These are phyloP conservation scores for Drosophila orosa DNA, from an alignment of 1,140 invertebrate species.

Conservation along the genomic window DNA sequence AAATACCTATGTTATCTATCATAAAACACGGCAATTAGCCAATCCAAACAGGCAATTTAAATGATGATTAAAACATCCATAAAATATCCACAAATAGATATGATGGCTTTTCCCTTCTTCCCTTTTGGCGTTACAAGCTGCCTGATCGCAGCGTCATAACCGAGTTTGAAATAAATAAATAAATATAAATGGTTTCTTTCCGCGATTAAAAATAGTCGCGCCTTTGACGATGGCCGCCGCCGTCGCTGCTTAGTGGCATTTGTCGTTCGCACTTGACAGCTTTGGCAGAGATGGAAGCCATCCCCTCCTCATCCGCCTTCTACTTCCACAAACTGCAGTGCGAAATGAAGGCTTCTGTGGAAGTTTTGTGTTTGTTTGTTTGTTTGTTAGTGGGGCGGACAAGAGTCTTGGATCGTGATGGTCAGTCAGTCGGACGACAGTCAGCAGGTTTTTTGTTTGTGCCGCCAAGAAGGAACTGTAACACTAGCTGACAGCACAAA, in stretches of 20 bases:
- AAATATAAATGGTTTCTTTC: slow-evolving; percentile 76
- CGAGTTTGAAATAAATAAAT: slow-evolving; percentile 38
- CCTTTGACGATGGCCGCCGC: slow-evolving; percentile 48
- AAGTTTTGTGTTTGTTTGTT: slow-evolving; percentile 16
- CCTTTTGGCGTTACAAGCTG: slow-evolving; percentile 19
- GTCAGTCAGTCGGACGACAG: slow-evolving; percentile 40
- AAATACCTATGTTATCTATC: neutral
- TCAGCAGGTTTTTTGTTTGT: slow-evolving; percentile 37
- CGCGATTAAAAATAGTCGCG: slow-evolving; percentile 72
- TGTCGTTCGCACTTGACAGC: slow-evolving; percentile 73
- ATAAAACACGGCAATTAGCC: neutral
- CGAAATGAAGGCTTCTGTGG: slow-evolving; percentile 56
- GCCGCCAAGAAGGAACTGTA: slow-evolving; percentile 7
- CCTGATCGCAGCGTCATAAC: slow-evolving; percentile 29
- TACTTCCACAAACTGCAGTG: neutral
- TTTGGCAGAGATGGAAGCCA: slow-evolving; percentile 44
- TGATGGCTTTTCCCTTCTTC: neutral
- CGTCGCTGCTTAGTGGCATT: slow-evolving; percentile 72
- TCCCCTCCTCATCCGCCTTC: neutral
- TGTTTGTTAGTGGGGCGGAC: slow-evolving; percentile 40
- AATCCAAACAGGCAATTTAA: neutral
- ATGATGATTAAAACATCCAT: slow-evolving; percentile 12
- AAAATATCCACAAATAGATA: slow-evolving; percentile 8
- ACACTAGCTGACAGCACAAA: slow-evolving; percentile 9
- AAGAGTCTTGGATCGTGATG: slow-evolving; percentile 12